Evolutionary conservation across 2,888 invertebrate genomes (phyloP), one percentile per base, ranked within the genome.

Genomic region (Melieria crassipennis): DNA sequence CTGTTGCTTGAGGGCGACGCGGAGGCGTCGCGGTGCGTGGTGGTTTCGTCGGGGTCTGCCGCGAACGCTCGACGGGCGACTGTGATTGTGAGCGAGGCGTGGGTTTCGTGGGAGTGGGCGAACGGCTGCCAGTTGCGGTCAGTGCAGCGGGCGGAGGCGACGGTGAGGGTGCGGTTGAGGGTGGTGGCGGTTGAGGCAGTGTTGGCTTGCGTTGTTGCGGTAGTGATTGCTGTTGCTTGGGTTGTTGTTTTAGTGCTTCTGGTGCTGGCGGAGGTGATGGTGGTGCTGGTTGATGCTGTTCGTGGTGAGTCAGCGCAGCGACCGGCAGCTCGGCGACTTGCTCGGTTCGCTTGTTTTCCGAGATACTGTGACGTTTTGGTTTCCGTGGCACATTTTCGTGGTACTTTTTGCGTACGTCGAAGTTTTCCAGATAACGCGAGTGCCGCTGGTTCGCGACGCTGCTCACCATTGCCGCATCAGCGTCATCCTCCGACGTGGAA

Each of bases 391-490:
- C 78, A 67, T 85, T 83, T 67, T 85, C 86, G 48, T 84, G 84
- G 60, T 83, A 82, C 71, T 84, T 85, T 56, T 82, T 83, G 52
- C 84, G 85, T 56, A 86, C 85, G 75, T 87, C 87, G 69, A 87
- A 86, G 72, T 80, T 86, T 75, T 87, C 87, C 48, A 87, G 78
- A 62, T 86, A 87, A 7, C 85, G 80, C 1, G 87, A 87, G 65
- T 87, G 86, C 0, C 87, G 81, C 66, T 83, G 81, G 65, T 78
- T 80, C 7, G 75, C 67, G 10, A 82, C 74, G 66, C 80, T 80
- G 69, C 62, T 45, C 67, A 50, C 16, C 43, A 60, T 4, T 30
- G 56, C 69, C 1, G 73, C 73, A 6, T 75, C 72, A 57, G 79
- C 79, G 63, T 86, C 86, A 5, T 86, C 86, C 73, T 85, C 86